A percentile compares a stretch with the other conserved stretches of the same genome.
phyloP scores from a whole-genome alignment of 1,140 invertebrate species.

The Armadillidium nasatum region DNA sequence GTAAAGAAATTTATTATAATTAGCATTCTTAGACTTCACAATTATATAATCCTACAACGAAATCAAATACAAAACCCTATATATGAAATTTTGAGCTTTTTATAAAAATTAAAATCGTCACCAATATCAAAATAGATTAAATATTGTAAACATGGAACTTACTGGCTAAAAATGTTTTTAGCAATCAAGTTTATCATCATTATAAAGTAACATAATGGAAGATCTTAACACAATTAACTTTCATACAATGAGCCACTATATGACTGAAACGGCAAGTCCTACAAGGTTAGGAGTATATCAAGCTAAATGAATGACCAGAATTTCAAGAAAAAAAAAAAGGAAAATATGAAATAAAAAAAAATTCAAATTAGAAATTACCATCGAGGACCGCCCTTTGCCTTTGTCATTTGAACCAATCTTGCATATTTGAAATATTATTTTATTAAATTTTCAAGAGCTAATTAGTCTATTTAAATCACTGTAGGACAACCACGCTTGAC shows the following conservation, averaged over 20 bases:
- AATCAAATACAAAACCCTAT: not conserved
- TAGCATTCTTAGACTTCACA: not conserved
- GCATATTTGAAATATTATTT: no score
- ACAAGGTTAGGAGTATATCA: no score
- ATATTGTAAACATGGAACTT: not conserved
- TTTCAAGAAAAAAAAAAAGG: no score
- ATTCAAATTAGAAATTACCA: no score
- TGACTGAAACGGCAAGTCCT: no score
- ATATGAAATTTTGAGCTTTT: not conserved
- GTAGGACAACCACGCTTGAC: not conserved
- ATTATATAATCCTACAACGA: not conserved
- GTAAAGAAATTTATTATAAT: constrained; percentile 9
- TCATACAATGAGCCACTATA: not conserved
- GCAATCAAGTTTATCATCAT: not conserved
- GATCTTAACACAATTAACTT: not conserved
- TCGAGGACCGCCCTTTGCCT: not conserved
- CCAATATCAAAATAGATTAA: constrained; percentile 1
- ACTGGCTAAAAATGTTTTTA: not conserved
- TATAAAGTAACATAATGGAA: not conserved
- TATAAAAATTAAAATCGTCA: not conserved
- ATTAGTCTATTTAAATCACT: no score
- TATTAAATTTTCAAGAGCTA: no score
- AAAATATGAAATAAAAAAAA: no score
- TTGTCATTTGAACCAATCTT: constrained; percentile 1
- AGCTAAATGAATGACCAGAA: no score